Conservation (phyloP, 2,113 vertebrate species). For the Prionailurus viverrinus region DNA sequence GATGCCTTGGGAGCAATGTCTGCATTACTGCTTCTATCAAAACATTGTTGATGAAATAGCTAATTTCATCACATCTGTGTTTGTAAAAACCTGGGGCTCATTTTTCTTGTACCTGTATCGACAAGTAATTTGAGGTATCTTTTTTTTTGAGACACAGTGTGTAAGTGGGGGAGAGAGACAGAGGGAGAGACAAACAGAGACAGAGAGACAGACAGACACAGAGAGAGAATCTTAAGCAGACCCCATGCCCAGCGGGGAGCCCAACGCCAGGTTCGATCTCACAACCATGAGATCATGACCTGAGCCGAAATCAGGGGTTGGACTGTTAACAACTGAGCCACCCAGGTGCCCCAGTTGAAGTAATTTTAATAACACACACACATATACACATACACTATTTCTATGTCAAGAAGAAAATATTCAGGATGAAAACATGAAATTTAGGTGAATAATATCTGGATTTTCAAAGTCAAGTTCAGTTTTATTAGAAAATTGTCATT, state of each 20-base stretch:
- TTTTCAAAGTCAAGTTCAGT: constrained; percentile 17
- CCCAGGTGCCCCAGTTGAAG: not conserved
- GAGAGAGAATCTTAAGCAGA: too few species aligned
- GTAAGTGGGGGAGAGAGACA: too few species aligned
- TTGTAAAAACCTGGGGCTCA: not conserved
- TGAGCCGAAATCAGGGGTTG: too few species aligned
- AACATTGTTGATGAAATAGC: not conserved
- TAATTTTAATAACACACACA: not conserved
- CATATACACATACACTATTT: not conserved
- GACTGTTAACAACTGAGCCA: too few species aligned
- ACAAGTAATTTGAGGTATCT: constrained; percentile 19
- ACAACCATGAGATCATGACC: too few species aligned
- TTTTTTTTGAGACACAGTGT: not conserved
- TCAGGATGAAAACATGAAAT: not conserved
- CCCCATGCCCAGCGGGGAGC: too few species aligned
- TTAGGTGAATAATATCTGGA: not conserved
- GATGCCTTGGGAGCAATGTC: not conserved
- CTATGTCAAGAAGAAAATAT: not conserved
- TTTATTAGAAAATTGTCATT: not conserved
- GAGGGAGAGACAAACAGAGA: too few species aligned
- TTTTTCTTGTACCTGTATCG: not conserved
- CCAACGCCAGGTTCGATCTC: too few species aligned
- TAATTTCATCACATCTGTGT: constrained; percentile 51
- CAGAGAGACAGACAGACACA: too few species aligned
- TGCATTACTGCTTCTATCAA: not conserved